These are phyloP conservation scores for Stramonita haemastoma DNA, from an alignment of 2,888 invertebrate species.

Conservation along the genomic window DNA sequence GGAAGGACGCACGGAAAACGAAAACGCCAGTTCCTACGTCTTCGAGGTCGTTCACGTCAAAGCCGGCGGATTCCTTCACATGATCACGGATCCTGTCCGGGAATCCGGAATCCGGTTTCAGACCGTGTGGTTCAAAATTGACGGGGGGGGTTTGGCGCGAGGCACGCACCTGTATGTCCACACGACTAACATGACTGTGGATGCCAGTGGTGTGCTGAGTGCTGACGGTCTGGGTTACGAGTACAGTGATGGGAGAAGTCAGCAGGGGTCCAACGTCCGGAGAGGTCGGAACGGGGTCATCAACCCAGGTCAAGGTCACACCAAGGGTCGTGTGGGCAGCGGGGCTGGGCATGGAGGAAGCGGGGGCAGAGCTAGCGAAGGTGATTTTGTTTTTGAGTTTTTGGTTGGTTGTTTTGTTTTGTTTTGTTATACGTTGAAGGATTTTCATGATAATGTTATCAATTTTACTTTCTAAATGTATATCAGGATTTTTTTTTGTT, in stretches of 20 bases:
- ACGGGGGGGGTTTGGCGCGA: constrained; percentile 63
- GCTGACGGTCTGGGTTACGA: constrained; percentile 64
- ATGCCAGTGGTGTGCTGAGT: constrained; percentile 60
- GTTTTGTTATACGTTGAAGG: too few relatives aligned
- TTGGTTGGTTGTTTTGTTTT: background rate
- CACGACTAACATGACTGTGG: constrained; percentile 62
- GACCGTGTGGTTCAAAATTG: constrained; percentile 59
- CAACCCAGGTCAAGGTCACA: constrained; percentile 61
- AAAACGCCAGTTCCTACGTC: constrained; percentile 53
- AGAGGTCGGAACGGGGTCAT: constrained; percentile 57
- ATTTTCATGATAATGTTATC: too few relatives aligned
- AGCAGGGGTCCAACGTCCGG: constrained; percentile 38
- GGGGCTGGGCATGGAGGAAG: constrained; percentile 68
- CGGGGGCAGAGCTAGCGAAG: constrained; percentile 50
- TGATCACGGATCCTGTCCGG: constrained; percentile 63
- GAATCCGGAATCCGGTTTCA: constrained; percentile 59
- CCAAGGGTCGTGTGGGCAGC: constrained; percentile 51
- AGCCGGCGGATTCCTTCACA: constrained; percentile 61
- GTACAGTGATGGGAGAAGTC: constrained; percentile 51
- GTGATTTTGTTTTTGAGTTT: too few relatives aligned
- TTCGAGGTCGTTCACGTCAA: constrained; percentile 66
- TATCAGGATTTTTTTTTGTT: background rate
- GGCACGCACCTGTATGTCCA: constrained; percentile 63
- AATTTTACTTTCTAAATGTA: background rate
- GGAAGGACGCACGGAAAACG: constrained; percentile 56